A percentile compares a stretch with the other conserved stretches of the same genome.
phyloP scores from a whole-genome alignment of 2,888 invertebrate genomes.

The Lithophane socia region DNA sequence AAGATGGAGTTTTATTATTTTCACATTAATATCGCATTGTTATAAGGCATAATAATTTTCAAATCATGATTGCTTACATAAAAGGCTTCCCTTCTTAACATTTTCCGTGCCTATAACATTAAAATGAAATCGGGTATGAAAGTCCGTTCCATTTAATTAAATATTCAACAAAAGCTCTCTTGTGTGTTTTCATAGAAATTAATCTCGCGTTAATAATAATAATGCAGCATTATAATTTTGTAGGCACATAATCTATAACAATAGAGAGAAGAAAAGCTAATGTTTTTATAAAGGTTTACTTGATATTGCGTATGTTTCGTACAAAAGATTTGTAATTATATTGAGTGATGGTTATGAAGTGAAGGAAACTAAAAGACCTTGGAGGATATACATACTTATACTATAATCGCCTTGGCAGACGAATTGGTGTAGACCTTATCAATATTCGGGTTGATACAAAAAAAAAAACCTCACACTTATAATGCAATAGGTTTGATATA shows the following conservation, averaged over 20 bases:
- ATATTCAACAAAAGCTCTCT: constrained; percentile 41
- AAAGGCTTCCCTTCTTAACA: not conserved
- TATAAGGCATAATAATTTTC: not conserved
- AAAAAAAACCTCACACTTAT: not conserved
- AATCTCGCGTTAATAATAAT: constrained; percentile 9
- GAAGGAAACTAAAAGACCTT: constrained; percentile 7
- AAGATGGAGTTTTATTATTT: not conserved
- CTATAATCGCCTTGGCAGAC: not conserved
- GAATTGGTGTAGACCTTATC: not conserved
- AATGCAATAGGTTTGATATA: not conserved
- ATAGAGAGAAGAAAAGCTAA: not conserved
- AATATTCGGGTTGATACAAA: not conserved
- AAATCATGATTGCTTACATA: constrained; percentile 5
- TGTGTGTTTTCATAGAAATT: constrained; percentile 26
- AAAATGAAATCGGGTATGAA: constrained; percentile 14
- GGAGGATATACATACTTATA: not conserved
- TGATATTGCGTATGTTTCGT: not conserved
- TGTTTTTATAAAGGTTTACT: not conserved
- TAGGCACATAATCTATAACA: constrained; percentile 8
- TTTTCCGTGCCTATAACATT: not conserved
- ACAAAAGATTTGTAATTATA: constrained; percentile 15
- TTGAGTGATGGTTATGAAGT: constrained; percentile 12
- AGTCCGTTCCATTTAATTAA: constrained; percentile 41
- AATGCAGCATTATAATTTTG: constrained; percentile 22
- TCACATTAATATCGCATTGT: not conserved